A percentile compares a stretch with the other conserved stretches of the same genome.
Evolutionary conservation across 2,113 vertebrate genomes (phyloP).

Genomic region (Varanus komodoensis): DNA sequence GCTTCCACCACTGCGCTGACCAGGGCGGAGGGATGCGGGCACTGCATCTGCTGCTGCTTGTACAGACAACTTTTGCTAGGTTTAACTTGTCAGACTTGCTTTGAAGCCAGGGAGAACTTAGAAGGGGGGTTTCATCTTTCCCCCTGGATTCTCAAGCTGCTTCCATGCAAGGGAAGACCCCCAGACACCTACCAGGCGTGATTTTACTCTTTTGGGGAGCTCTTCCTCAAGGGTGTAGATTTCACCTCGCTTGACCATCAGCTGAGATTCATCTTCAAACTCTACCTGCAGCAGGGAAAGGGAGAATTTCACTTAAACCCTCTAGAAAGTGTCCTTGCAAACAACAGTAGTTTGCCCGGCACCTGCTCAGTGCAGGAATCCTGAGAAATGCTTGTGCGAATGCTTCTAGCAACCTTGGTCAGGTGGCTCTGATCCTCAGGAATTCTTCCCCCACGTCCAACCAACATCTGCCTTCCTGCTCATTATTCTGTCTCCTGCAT

Average conservation of each 20-base stretch:
- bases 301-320: too few relatives aligned
- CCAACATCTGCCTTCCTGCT: too few relatives aligned
- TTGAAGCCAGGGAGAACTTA: not conserved
- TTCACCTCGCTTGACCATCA: conserved; percentile 90
- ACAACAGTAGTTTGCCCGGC: too few relatives aligned
- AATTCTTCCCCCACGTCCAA: too few relatives aligned
- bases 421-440: too few relatives aligned
- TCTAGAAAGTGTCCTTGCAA: too few relatives aligned
- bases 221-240: conserved; percentile 91
- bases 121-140: not conserved
- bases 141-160: not conserved
- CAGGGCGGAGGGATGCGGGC: not conserved
- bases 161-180: too few relatives aligned
- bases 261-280: conserved; percentile 92
- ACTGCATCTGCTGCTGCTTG: not conserved
- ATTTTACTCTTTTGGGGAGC: conserved; percentile 93
- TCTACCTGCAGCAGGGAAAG: conserved; percentile 84
- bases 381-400: too few relatives aligned
- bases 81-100: not conserved
- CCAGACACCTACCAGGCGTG: conserved; percentile 87
- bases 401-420: too few relatives aligned
- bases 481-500: too few relatives aligned
- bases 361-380: too few relatives aligned
- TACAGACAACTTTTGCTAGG: not conserved
- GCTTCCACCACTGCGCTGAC: not conserved